phyloP scores from a whole-genome alignment of 2,113 vertebrate species.

The Pangasianodon hypophthalmus region DNA sequence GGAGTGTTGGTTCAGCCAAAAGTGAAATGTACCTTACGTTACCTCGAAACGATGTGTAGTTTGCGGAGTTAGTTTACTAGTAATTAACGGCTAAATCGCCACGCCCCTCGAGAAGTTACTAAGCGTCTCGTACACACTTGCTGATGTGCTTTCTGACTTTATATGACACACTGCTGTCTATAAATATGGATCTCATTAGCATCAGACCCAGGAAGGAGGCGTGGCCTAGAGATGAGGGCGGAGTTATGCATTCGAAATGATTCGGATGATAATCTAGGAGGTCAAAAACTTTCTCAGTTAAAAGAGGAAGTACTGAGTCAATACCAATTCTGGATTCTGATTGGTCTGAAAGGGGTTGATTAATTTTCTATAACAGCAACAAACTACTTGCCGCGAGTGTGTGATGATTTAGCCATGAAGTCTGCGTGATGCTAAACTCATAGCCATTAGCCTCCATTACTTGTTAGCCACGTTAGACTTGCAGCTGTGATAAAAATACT shows the following conservation, averaged over 20 bases:
- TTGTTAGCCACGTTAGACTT: not conserved
- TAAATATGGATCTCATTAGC: not conserved
- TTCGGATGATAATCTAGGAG: not conserved
- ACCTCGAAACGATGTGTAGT: not conserved
- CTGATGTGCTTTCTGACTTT: not conserved
- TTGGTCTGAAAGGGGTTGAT: not conserved
- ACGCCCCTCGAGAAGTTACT: too few species aligned
- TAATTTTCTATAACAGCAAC: not conserved
- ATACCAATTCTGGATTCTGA: not conserved
- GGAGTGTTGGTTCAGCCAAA: not conserved
- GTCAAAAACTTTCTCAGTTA: not conserved
- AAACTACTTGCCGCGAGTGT: not conserved
- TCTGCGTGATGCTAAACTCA: not conserved
- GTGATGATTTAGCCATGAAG: not conserved
- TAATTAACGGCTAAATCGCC: not conserved
- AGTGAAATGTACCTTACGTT: not conserved
- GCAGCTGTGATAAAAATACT: not conserved
- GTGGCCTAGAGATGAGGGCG: not conserved
- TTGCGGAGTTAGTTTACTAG: not conserved
- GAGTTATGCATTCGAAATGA: not conserved
- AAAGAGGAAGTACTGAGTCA: not conserved
- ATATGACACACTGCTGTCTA: not conserved
- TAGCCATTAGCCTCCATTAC: not conserved
- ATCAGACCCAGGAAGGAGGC: not conserved
- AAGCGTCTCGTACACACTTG: not conserved